Conservation (phyloP, 30 jellyfish, hydroid and myxozoan species). For the Turritopsis dohrnii region DNA sequence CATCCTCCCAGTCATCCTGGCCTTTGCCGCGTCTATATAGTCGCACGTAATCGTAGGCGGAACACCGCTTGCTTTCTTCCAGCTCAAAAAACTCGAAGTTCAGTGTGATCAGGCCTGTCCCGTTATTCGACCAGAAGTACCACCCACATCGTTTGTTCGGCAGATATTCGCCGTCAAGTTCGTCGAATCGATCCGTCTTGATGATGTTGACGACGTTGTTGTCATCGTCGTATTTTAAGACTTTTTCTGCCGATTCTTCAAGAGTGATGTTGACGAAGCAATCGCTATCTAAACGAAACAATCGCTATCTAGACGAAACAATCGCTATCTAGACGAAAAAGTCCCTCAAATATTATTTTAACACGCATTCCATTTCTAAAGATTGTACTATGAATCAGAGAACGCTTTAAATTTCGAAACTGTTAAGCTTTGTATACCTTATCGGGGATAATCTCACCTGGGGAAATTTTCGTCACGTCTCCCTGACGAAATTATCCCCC, state of each 20-base stretch:
- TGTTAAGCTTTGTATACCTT: too few relatives aligned
- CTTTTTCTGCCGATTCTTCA: not conserved
- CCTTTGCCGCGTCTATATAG: slow-evolving; percentile 20
- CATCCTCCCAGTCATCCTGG: slow-evolving; percentile 31
- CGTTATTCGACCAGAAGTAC: slow-evolving; percentile 3
- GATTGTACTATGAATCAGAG: too few relatives aligned
- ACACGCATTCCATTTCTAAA: too few relatives aligned
- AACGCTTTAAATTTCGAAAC: too few relatives aligned
- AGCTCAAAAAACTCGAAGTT: slow-evolving; percentile 19
- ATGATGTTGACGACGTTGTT: not conserved
- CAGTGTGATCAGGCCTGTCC: slow-evolving; percentile 24
- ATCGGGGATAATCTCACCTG: too few relatives aligned
- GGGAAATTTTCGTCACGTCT: too few relatives aligned
- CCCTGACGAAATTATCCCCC: too few relatives aligned
- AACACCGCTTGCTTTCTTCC: slow-evolving; percentile 26
- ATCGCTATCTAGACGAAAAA: not conserved
- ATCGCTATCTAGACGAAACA: not conserved
- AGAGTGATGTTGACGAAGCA: slow-evolving; percentile 1
- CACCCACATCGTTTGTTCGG: slow-evolving; percentile 5
- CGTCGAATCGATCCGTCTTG: not conserved
- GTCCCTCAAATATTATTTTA: too few relatives aligned
- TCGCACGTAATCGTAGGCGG: slow-evolving; percentile 24
- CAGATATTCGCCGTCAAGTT: not conserved
- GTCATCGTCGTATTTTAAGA: not conserved
- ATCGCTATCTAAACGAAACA: not conserved